phyloP scores from a whole-genome alignment of 1,140 invertebrate genomes.

The Lucilia sericata region DNA sequence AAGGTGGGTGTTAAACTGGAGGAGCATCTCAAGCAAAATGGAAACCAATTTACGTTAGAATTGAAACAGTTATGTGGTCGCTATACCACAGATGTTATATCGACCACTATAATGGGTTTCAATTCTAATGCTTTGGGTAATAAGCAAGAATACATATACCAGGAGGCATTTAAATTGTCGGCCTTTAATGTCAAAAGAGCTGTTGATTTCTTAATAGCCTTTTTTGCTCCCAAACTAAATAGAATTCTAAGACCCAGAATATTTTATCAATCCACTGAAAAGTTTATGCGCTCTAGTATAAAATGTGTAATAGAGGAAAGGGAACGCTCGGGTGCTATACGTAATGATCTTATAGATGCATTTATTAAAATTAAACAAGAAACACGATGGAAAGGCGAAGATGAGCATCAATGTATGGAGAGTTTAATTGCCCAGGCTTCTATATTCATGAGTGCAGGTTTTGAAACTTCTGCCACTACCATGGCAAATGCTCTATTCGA shows the following conservation, averaged over 20 bases:
- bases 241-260: slow-evolving; percentile 52
- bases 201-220: slow-evolving; percentile 68
- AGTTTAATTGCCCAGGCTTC: slow-evolving; percentile 76
- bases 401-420: slow-evolving; percentile 69
- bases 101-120: slow-evolving; percentile 72
- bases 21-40: slow-evolving; percentile 51
- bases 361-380: slow-evolving; percentile 65
- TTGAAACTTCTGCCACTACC: slow-evolving; percentile 81
- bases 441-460: slow-evolving; percentile 80
- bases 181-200: slow-evolving; percentile 69
- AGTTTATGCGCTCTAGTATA: slow-evolving; percentile 63
- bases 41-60: slow-evolving; percentile 50
- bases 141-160: slow-evolving; percentile 67
- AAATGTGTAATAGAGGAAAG: slow-evolving; percentile 63
- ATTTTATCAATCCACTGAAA: slow-evolving; percentile 50
- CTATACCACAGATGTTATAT: slow-evolving; percentile 73
- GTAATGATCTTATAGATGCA: slow-evolving; percentile 69
- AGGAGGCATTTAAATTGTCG: slow-evolving; percentile 67
- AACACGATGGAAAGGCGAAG: slow-evolving; percentile 48
- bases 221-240: slow-evolving; percentile 65
- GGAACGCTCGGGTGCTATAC: slow-evolving; percentile 50
- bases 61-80: slow-evolving; percentile 69
- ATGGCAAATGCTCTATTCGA: slow-evolving; percentile 76
- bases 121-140: slow-evolving; percentile 70
- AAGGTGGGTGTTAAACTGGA: slow-evolving; percentile 57